Conservation (phyloP, 1,140 invertebrate species). For the Cheumatopsyche charites region DNA sequence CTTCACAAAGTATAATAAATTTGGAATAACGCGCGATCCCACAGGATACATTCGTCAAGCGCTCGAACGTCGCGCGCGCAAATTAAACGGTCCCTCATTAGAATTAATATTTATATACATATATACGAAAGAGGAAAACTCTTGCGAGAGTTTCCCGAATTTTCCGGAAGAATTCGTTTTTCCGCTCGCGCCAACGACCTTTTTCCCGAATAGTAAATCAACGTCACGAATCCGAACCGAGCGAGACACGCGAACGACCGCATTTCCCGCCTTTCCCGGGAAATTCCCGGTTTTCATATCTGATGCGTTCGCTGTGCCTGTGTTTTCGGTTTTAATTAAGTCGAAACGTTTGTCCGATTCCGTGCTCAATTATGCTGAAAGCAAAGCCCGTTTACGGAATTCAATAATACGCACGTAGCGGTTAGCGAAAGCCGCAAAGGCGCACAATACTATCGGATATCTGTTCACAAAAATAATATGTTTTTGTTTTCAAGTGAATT, state of each 20-base stretch:
- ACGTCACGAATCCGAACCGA: neutral
- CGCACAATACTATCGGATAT: no score
- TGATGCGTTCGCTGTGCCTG: neutral
- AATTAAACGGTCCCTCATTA: neutral
- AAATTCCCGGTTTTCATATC: constrained; percentile 2
- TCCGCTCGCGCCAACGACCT: neutral
- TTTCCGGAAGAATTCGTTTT: no score
- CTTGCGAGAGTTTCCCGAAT: no score
- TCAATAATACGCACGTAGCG: neutral
- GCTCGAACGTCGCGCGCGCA: neutral
- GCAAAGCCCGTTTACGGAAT: neutral
- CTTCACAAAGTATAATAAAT: neutral
- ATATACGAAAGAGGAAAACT: no score
- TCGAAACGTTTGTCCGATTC: neutral
- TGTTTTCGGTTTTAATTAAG: constrained; percentile 15
- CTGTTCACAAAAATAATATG: no score
- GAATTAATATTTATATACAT: neutral
- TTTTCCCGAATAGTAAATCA: constrained; percentile 10
- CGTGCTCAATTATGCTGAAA: neutral
- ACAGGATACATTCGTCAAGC: constrained; percentile 1
- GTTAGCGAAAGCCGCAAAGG: no score
- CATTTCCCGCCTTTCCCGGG: neutral
- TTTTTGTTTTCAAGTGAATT: no score
- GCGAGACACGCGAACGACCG: neutral
- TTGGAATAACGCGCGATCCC: constrained; percentile 3